Evolutionary conservation across 1,140 invertebrate species (phyloP).

Genomic region (Drosophila ercepeae): DNA sequence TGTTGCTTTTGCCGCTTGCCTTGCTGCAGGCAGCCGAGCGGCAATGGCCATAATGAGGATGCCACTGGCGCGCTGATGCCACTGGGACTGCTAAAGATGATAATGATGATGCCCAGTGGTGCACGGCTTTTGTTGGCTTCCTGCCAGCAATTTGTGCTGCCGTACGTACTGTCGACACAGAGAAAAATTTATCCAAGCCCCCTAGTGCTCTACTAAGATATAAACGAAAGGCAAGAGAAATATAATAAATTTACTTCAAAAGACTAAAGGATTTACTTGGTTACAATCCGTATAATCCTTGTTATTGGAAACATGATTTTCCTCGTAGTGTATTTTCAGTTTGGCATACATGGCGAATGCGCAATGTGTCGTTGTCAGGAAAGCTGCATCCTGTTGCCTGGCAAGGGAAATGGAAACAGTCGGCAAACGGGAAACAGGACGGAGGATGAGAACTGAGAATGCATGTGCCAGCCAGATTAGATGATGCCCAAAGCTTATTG

Average conservation of each 20-base stretch:
- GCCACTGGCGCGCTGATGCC: constrained; percentile 24
- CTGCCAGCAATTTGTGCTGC: constrained; percentile 70
- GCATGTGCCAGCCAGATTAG: constrained; percentile 68
- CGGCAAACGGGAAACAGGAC: background rate
- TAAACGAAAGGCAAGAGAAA: no score
- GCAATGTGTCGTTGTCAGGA: constrained; percentile 59
- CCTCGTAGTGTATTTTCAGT: constrained; percentile 9
- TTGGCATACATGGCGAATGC: constrained; percentile 62
- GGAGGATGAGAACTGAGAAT: background rate
- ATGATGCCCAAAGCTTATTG: constrained; percentile 40
- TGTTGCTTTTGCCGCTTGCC: constrained; percentile 43
- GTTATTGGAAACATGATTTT: background rate
- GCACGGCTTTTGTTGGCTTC: constrained; percentile 60
- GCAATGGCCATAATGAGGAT: constrained; percentile 41
- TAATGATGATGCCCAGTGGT: constrained; percentile 35
- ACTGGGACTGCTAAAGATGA: constrained; percentile 17
- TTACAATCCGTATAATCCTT: no score
- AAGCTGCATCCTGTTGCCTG: constrained; percentile 41
- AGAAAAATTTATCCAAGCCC: no score
- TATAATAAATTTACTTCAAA: no score
- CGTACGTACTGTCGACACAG: constrained; percentile 34
- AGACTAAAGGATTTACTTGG: no score
- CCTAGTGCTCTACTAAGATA: no score
- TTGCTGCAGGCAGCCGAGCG: constrained; percentile 52
- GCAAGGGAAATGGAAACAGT: background rate